Base-by-base conservation (phyloP, 2,113 vertebrate species). In the Lagenorhynchus albirostris region DNA sequence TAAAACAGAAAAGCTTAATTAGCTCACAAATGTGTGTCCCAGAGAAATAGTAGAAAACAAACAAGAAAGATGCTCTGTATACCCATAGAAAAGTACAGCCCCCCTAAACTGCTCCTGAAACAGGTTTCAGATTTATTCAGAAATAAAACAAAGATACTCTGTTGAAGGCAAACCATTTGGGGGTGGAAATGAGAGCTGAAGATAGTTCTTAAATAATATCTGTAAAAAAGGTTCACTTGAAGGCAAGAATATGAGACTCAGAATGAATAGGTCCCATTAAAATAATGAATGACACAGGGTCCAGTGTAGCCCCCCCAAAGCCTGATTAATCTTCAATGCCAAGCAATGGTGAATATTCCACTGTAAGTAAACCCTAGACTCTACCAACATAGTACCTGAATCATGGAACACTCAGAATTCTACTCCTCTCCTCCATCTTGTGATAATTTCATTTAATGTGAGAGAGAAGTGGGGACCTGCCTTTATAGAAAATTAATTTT, bases 111-210 rank as follows among this genome's bases (percentile, higher is more conserved):
- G 76, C 26, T 53, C 53, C 29, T 63, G 7, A 67, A 79, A 15
- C 6, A 84, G n/a, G n/a, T 13, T 36, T 50, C 47, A 71, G 58
- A 83, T 77, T 67, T 60, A 74, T 65, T 91, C 41, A 50, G 47
- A 65, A 81, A 50, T 68, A 71, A 94, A 31, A 62, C 31, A 21
- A 76, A 58, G 60, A 31, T 13, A 60, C 15, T 47, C 67, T 93
- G 29, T 31, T 25, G 41, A 68, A 93, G 55, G 65, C 29, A 53
- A 92, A 55, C 77, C 67, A 55, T 26, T 65, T 25, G 12, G 36
- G 38, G 12, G 4, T 91, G 47, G 21, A 89, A 71, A 91, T 58
- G 33, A 79, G 81, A 88, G 41, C 41, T 89, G 63, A 88, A 88
- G 15, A 60, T 33, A 20, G 18, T 73, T 97, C 47, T 74, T 68